phyloP scores from a whole-genome alignment of 2,888 invertebrate genomes.

The Epirrhoe tristata region DNA sequence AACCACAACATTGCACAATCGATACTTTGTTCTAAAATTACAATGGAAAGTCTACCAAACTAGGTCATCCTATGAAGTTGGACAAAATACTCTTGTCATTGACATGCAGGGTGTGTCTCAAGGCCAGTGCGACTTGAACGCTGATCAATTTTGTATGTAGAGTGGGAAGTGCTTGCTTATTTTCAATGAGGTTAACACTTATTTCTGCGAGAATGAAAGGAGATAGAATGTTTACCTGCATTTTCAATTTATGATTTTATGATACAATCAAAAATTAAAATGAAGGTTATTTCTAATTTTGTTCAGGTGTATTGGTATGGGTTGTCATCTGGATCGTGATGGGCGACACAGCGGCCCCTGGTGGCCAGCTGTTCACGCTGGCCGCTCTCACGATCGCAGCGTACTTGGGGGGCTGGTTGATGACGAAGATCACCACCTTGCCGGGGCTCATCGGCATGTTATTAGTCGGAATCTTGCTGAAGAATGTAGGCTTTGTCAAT shows the following conservation, averaged over 20 bases:
- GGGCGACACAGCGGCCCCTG: slow-evolving; percentile 92
- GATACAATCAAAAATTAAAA: neutral
- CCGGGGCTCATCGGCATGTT: slow-evolving; percentile 96
- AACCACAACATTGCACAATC: slow-evolving; percentile 21
- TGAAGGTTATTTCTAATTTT: neutral
- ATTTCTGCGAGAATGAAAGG: neutral
- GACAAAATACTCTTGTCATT: slow-evolving; percentile 13
- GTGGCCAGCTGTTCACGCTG: slow-evolving; percentile 92
- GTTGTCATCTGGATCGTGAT: slow-evolving; percentile 91
- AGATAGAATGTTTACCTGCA: neutral
- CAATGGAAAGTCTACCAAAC: slow-evolving; percentile 5
- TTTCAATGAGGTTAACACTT: neutral
- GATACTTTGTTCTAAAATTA: slow-evolving; percentile 24
- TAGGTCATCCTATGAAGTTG: slow-evolving; percentile 23
- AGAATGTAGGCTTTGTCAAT: slow-evolving; percentile 90
- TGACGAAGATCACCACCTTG: slow-evolving; percentile 90
- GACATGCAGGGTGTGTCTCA: slow-evolving; percentile 13
- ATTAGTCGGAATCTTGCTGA: slow-evolving; percentile 89
- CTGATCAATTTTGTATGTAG: neutral
- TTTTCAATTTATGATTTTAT: neutral
- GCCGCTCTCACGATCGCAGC: slow-evolving; percentile 91
- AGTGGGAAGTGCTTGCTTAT: neutral
- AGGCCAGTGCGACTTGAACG: neutral
- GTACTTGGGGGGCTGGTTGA: slow-evolving; percentile 93
- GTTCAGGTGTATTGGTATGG: slow-evolving; percentile 89